Percentiles rank a stretch among this genome's conserved stretches.
Evolutionary conservation across 2,888 invertebrate species (phyloP).

Genomic region (Polylopha cassiicola): DNA sequence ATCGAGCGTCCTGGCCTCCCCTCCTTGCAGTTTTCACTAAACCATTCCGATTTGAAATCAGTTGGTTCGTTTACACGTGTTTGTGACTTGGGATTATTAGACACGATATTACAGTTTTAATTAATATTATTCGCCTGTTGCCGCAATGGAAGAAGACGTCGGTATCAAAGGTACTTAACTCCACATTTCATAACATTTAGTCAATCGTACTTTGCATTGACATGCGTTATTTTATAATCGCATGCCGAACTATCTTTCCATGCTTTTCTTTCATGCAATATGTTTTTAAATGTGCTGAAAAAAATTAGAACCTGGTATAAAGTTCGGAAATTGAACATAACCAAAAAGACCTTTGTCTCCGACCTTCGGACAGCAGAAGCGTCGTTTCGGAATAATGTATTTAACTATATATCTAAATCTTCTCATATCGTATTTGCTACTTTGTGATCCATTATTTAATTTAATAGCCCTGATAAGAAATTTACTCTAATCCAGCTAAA

Average conservation of each 20-base stretch:
- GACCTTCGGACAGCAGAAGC: too few species aligned
- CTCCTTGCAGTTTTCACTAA: conserved; percentile 43
- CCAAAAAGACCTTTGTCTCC: neutral
- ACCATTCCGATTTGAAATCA: conserved; percentile 49
- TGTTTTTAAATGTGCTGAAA: neutral
- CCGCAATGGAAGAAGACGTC: conserved; percentile 58
- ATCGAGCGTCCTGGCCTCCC: conserved; percentile 17
- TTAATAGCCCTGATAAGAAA: too few species aligned
- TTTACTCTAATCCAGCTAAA: too few species aligned
- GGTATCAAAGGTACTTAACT: conserved; percentile 50
- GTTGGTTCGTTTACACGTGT: conserved; percentile 52
- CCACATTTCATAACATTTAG: conserved; percentile 4
- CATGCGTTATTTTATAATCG: conserved; percentile 7
- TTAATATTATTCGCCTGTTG: conserved; percentile 20
- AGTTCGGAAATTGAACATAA: neutral
- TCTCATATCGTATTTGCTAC: too few species aligned
- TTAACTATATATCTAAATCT: too few species aligned
- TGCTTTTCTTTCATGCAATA: conserved; percentile 11
- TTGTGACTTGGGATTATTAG: conserved; percentile 30
- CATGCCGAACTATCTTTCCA: conserved; percentile 10
- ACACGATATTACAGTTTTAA: conserved; percentile 26
- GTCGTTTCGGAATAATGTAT: too few species aligned
- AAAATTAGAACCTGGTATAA: neutral
- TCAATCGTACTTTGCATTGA: neutral
- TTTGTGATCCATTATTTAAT: too few species aligned